phyloP scores from a whole-genome alignment of 2,797 vertebrate genomes.

The Anguilla marmorata region DNA sequence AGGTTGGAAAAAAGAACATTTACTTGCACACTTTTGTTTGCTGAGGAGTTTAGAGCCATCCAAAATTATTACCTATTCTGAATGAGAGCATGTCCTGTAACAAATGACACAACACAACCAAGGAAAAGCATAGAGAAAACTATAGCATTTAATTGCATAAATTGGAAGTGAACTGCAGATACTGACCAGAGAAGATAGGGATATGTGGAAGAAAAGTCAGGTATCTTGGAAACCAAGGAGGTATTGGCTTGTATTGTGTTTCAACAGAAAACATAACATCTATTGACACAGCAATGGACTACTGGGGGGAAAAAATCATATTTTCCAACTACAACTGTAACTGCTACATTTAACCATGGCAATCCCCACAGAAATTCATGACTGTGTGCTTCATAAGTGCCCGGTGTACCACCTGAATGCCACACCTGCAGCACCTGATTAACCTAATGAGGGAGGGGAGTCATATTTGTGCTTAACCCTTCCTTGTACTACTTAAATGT shows the following conservation, averaged over 20 bases:
- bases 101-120: neutral
- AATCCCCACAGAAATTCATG: neutral
- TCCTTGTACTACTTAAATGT: neutral
- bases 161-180: neutral
- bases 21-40: neutral
- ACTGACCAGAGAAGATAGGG: neutral
- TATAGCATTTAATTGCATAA: neutral
- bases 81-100: neutral
- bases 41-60: neutral
- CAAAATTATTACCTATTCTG: neutral
- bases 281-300: constrained; percentile 11
- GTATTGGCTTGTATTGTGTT: constrained; percentile 3
- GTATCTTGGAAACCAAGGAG: constrained; percentile 16
- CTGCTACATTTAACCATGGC: neutral
- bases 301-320: neutral
- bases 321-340: constrained; percentile 4
- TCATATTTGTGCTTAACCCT: neutral
- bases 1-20: neutral
- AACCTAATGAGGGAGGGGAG: neutral
- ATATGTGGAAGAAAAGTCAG: neutral
- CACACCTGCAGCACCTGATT: neutral
- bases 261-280: neutral
- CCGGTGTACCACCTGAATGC: neutral
- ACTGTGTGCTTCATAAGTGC: neutral
- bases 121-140: neutral